Conservation (phyloP, 2,888 invertebrate species). For the Drosophila birchii region DNA sequence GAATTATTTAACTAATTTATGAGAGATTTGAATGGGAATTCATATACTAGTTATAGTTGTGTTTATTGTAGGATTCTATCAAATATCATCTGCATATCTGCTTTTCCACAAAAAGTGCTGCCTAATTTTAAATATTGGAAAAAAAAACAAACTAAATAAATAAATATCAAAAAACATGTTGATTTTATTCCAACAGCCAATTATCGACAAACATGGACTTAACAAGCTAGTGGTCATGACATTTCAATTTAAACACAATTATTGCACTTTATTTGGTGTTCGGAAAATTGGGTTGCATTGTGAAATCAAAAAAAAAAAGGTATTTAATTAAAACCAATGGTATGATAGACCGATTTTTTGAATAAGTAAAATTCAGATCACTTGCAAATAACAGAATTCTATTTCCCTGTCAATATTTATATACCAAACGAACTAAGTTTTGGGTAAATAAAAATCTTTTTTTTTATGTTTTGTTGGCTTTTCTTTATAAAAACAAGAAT, state of each 20-base stretch:
- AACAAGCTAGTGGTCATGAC: constrained; percentile 19
- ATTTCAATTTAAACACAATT: constrained; percentile 22
- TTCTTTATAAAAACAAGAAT: not conserved
- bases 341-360: not conserved
- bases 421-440: not conserved
- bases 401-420: not conserved
- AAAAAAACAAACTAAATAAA: constrained; percentile 6
- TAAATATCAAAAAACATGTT: constrained; percentile 2
- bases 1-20: not conserved
- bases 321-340: not conserved
- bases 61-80: not conserved
- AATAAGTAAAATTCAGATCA: not conserved
- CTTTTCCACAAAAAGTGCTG: not conserved
- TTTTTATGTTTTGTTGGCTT: not conserved
- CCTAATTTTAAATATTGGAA: constrained; percentile 3
- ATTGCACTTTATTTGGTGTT: constrained; percentile 9
- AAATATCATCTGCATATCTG: not conserved
- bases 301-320: not conserved
- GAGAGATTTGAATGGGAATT: not conserved
- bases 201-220: not conserved
- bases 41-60: not conserved
- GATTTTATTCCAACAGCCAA: constrained; percentile 6
- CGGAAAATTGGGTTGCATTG: not conserved
- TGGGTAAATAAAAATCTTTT: not conserved
- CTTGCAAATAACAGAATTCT: not conserved